Conservation (phyloP, 2,113 vertebrate species). For the Ageneiosus marmoratus region DNA sequence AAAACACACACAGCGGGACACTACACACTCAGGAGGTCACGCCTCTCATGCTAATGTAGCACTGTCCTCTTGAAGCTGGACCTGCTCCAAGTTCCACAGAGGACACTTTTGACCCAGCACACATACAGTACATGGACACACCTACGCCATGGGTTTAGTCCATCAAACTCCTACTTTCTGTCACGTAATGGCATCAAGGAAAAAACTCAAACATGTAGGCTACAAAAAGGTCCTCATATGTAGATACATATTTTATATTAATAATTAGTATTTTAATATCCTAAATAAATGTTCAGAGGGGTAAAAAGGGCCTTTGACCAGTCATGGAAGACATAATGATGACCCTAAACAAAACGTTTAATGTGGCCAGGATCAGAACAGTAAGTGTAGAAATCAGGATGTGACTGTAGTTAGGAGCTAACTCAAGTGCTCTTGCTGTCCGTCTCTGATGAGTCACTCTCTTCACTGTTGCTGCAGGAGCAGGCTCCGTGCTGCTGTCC, state of each 20-base stretch:
- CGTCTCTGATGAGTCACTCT: constrained; percentile 63
- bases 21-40: constrained; percentile 52
- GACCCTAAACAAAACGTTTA: neutral
- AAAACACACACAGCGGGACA: constrained; percentile 54
- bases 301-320: neutral
- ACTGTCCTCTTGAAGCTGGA: constrained; percentile 31
- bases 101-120: constrained; percentile 8
- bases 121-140: neutral
- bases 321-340: neutral
- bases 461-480: constrained; percentile 60
- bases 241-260: constrained; percentile 6
- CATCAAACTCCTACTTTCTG: neutral
- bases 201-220: neutral
- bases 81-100: constrained; percentile 10
- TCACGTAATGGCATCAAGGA: neutral
- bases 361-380: neutral
- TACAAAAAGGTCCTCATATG: neutral
- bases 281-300: neutral
- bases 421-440: constrained; percentile 67
- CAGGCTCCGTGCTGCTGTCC: neutral
- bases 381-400: neutral
- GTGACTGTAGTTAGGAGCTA: constrained; percentile 52
- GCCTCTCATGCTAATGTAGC: constrained; percentile 56
- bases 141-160: neutral
- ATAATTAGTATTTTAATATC: constrained; percentile 9